phyloP scores from a whole-genome alignment of 2,797 vertebrate species.

The Bradypodion ventrale region DNA sequence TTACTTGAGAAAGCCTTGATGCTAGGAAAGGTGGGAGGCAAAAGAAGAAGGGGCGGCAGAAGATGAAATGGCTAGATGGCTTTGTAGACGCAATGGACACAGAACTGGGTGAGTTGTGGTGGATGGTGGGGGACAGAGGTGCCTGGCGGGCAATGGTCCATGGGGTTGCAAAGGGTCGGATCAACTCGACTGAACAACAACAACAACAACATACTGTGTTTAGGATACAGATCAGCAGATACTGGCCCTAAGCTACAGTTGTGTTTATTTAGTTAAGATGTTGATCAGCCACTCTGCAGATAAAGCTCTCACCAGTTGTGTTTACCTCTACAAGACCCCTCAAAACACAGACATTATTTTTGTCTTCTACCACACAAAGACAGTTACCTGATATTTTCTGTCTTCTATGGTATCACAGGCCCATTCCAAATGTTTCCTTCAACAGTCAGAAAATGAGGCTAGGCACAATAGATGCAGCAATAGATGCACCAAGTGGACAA shows the following conservation, averaged over 20 bases:
- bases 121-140: too few species aligned
- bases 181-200: too few species aligned
- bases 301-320: not conserved
- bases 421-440: not conserved
- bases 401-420: too few species aligned
- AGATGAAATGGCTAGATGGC: too few species aligned
- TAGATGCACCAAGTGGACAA: not conserved
- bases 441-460: not conserved
- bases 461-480: not conserved
- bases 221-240: not conserved
- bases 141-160: too few species aligned
- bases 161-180: too few species aligned
- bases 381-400: not conserved
- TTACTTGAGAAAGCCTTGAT: too few species aligned
- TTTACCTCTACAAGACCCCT: not conserved
- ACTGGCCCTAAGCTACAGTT: not conserved
- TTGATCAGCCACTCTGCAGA: not conserved
- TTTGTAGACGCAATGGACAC: too few species aligned
- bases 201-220: too few species aligned
- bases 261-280: not conserved
- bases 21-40: too few species aligned
- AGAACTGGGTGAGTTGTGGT: too few species aligned
- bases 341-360: not conserved
- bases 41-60: too few species aligned
- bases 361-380: not conserved